Base-by-base conservation (phyloP, 2,113 vertebrate species). In the Miniopterus natalensis region DNA sequence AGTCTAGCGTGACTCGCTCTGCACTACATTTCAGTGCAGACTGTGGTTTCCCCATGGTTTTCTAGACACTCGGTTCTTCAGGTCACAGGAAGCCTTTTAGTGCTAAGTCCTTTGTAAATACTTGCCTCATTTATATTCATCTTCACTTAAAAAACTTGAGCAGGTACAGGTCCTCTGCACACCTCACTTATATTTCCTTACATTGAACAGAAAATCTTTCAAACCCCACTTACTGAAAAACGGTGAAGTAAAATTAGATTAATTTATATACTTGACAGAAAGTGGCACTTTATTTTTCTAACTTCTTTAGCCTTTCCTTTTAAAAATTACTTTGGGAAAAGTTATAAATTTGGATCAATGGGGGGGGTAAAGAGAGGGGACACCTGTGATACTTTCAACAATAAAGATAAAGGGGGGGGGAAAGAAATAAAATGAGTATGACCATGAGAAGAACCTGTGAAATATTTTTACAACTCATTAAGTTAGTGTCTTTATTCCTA, bases 61-160 rank as follows among this genome's bases (percentile, higher is more conserved):
- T 88, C 73, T 94, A 93, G 2, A 6, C 12, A 74, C 59, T 55
- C 94, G 29, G 61, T 94, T 66, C 61, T 88, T 80, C 13, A 68
- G 0, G 66, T 45, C 29, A 78, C 12, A 93, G 31, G 31, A 88
- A 78, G 20, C 2, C 29, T 71, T 85, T 51, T 57, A 88, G 51
- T 74, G 74, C 31, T 14, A 53, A 36, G 3, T 15, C 45, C 83
- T 95, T 94, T 93, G 40, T 36, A 79, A 86, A 92, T 1, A 95
- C 5, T 40, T 70, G 27, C 15, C 49, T 81, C 27, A 85, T 61
- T 81, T 87, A 85, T 21, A 84, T 42, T 79, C 31, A 78, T 85
- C 49, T 91, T 88, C 49, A 81, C 81, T 95, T 94, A 78, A 55
- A 81, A 78, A 87, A 95, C 51, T 65, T 73, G 8, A 95, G 29